phyloP scores from a whole-genome alignment of 2,113 vertebrate genomes.

The Sphyrna mokarran region DNA sequence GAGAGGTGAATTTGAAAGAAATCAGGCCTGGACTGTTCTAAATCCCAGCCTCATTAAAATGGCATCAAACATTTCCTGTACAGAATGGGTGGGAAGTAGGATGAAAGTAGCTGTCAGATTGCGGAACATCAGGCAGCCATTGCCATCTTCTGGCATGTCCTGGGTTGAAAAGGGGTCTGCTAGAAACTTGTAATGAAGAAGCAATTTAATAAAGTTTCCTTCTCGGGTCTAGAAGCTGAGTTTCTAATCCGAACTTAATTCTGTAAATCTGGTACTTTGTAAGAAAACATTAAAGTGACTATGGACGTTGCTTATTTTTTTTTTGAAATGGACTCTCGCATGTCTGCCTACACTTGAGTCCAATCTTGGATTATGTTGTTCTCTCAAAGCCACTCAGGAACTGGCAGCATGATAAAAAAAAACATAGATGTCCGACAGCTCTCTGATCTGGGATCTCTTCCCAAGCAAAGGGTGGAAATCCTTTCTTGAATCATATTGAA shows the following conservation, averaged over 20 bases:
- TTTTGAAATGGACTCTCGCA: neutral
- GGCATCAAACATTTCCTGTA: neutral
- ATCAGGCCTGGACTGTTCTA: neutral
- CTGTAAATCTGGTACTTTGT: neutral
- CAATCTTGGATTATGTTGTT: neutral
- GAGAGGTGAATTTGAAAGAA: neutral
- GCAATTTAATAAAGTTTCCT: no score
- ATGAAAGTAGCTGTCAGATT: no score
- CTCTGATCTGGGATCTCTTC: no score
- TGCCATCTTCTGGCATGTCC: no score
- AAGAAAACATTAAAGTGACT: neutral
- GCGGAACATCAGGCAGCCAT: no score
- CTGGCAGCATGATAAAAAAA: neutral
- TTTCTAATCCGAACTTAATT: neutral
- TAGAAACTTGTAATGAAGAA: no score
- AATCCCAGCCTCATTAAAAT: neutral
- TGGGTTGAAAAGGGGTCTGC: no score
- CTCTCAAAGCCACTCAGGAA: neutral
- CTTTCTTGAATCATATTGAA: no score
- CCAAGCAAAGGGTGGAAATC: no score
- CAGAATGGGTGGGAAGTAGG: no score
- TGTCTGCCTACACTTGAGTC: neutral
- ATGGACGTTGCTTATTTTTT: neutral
- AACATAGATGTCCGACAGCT: neutral
- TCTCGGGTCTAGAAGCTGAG: neutral